Evolutionary conservation across 2,888 invertebrate genomes (phyloP), one percentile per base, ranked within the genome.

Genomic region (Laothoe populi): DNA sequence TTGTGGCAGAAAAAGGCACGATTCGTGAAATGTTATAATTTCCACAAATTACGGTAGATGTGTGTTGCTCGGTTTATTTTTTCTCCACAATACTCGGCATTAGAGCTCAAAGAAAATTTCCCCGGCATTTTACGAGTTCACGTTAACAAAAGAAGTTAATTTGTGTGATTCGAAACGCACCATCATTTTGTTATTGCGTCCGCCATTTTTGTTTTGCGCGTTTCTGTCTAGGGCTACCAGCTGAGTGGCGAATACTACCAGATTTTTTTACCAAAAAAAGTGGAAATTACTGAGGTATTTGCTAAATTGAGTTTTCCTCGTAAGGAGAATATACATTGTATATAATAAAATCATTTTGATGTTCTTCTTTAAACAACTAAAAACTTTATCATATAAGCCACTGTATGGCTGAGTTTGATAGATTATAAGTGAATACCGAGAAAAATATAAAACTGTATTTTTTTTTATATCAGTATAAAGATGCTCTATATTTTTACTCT

Each of bases 151-250:
- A 82, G 81, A 81, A 84, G 78, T 80, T 82, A 81, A 85, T 85
- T 87, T 78, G 77, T 81, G 79, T 79, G 83, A 89, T 89, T 90
- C 77, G 89, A 75, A 83, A 84, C 88, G 88, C 87, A 78, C 82
- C 83, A 85, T 86, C 83, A 85, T 87, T 87, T 86, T 75, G 77
- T 77, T 81, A 84, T 83, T 83, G 75, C 80, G 74, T 68, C 83
- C 72, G 86, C 88, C 90, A 90, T 90, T 84, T 90, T 90, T 84
- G 84, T 86, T 90, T 87, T 82, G 81, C 82, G 84, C 75, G 76
- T 77, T 78, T 73, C 79, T 77, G 78, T 13, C 24, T 42, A 61
- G 60, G 60, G 60, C 42, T 61, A 40, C 42, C 42, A 49, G 49
- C 11, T 60, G 13, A 7, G n/a, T 40, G n/a, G n/a, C n/a, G 26